Percentiles rank a stretch among this genome's conserved stretches.
Conservation (phyloP, 2,113 vertebrate genomes). For the Peromyscus maniculatus region DNA sequence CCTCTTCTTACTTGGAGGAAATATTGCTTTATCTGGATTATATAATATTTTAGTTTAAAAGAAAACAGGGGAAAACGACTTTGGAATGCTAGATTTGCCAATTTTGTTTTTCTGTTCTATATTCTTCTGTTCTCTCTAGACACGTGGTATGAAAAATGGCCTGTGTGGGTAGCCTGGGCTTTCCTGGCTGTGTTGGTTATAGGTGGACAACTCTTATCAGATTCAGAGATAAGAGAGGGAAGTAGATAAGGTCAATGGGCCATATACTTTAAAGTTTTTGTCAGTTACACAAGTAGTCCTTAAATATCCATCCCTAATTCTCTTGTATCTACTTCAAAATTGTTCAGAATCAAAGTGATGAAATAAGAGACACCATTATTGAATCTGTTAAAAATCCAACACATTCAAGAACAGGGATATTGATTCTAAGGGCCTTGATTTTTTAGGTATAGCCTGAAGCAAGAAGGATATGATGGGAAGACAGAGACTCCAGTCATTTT, state of each 20-base stretch:
- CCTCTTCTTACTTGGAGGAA: background rate
- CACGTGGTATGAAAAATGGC: background rate
- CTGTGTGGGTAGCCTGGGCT: background rate
- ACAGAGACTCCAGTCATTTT: background rate
- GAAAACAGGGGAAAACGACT: background rate
- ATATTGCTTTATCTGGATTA: background rate
- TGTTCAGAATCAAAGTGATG: background rate
- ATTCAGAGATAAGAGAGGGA: background rate
- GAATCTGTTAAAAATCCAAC: background rate
- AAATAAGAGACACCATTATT: background rate
- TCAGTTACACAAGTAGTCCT: background rate
- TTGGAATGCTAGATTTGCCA: background rate
- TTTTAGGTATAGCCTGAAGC: background rate
- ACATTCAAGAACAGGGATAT: background rate
- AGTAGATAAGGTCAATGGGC: background rate
- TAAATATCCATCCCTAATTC: background rate
- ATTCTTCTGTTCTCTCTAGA: background rate
- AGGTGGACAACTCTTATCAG: background rate
- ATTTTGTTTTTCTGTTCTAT: background rate
- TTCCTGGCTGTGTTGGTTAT: background rate
- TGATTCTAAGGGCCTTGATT: background rate
- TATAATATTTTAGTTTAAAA: background rate
- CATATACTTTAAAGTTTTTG: background rate
- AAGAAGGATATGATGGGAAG: background rate
- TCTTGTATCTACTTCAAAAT: background rate